phyloP scores from a whole-genome alignment of 2,888 invertebrate species.

The Eumerus sabulonum region DNA sequence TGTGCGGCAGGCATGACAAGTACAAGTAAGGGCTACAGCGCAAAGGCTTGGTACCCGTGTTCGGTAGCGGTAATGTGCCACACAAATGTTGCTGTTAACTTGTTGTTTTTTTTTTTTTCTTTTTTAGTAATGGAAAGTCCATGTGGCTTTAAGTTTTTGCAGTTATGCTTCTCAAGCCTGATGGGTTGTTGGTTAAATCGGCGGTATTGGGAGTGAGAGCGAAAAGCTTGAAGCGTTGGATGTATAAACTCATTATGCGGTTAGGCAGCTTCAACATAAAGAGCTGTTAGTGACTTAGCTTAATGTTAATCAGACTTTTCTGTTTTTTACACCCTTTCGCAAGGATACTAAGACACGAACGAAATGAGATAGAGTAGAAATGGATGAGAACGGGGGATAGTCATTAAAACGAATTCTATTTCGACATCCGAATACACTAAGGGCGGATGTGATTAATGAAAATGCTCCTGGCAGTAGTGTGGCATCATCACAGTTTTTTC shows the following conservation, averaged over 20 bases:
- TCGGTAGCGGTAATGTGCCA: constrained; percentile 53
- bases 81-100: constrained; percentile 66
- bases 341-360: background rate
- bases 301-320: constrained; percentile 50
- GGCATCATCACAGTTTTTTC: background rate
- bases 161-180: constrained; percentile 9
- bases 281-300: constrained; percentile 3
- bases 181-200: constrained; percentile 18
- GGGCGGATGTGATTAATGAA: constrained; percentile 61
- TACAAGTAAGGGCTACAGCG: background rate
- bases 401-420: constrained; percentile 56
- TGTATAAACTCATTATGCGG: constrained; percentile 65
- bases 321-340: constrained; percentile 3
- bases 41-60: background rate
- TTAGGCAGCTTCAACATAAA: constrained; percentile 19
- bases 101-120: too few relatives aligned
- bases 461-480: constrained; percentile 13
- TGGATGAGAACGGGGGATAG: constrained; percentile 39
- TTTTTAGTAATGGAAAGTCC: constrained; percentile 60
- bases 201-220: constrained; percentile 36
- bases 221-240: constrained; percentile 17
- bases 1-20: constrained; percentile 24
- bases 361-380: background rate
- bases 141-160: constrained; percentile 48
- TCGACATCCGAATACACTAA: constrained; percentile 41